A percentile compares a stretch with the other conserved stretches of the same genome.
phyloP scores from a whole-genome alignment of 23 tunicate genomes.

The Styela plicata region DNA sequence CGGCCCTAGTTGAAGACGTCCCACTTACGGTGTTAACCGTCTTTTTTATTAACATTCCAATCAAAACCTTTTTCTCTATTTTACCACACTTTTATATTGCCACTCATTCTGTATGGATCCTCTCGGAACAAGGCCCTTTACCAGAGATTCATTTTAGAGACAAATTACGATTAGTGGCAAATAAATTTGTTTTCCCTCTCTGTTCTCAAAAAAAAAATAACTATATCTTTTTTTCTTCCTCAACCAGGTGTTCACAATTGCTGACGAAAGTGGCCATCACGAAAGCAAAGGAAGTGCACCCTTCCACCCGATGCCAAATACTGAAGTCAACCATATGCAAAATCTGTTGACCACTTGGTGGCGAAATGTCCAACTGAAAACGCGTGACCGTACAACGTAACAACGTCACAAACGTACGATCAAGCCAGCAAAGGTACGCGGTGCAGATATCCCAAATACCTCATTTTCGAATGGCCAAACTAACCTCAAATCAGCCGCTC shows the following conservation, averaged over 20 bases:
- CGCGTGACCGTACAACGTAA: conserved; percentile 10
- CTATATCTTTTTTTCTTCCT: no score
- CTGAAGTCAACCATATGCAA: conserved; percentile 67
- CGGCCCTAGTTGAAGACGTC: no score
- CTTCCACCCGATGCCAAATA: conserved; percentile 66
- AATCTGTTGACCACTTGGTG: conserved; percentile 59
- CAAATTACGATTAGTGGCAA: no score
- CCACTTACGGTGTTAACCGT: no score
- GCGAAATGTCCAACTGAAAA: conserved; percentile 50
- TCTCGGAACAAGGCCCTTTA: no score
- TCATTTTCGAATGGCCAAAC: not conserved
- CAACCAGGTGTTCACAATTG: conserved; percentile 54
- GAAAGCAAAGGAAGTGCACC: conserved; percentile 64
- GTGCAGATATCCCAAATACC: not conserved
- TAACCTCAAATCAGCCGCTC: not conserved
- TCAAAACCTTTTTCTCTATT: no score
- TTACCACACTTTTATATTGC: no score
- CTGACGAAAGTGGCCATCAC: conserved; percentile 54
- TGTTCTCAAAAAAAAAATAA: no score
- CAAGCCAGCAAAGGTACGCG: not conserved
- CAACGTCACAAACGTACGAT: not conserved
- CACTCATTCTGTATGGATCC: no score
- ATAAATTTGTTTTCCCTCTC: no score
- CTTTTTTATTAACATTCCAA: no score
- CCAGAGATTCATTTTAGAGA: no score